These are phyloP conservation scores for Drosophila sproati DNA, from an alignment of 1,140 invertebrate genomes.

Conservation along the genomic window DNA sequence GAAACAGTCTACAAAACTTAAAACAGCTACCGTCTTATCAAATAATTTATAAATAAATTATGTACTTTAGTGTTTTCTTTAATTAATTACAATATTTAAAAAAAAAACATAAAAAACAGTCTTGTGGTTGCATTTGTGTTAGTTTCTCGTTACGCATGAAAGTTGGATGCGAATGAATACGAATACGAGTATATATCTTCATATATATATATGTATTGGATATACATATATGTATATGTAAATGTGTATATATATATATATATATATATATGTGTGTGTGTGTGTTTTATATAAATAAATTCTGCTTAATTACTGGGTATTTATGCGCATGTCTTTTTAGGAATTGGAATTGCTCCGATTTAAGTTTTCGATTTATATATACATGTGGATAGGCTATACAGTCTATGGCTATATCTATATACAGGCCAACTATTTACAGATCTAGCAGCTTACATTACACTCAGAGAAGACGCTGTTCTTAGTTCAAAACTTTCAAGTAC, in stretches of 20 bases:
- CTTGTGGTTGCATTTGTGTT: constrained; percentile 84
- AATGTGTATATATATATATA: constrained; percentile 12
- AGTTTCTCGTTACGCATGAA: constrained; percentile 68
- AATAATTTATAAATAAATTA: constrained; percentile 65
- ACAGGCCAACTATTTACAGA: constrained; percentile 73
- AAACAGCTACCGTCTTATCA: constrained; percentile 31
- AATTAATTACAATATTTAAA: constrained; percentile 43
- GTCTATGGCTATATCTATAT: constrained; percentile 57
- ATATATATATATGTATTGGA: constrained; percentile 16
- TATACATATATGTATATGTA: constrained; percentile 13
- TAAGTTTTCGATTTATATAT: constrained; percentile 5
- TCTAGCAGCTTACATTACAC: neutral
- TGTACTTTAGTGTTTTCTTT: constrained; percentile 30
- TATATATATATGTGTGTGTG: constrained; percentile 14
- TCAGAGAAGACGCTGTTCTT: neutral
- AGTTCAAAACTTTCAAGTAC: too few relatives aligned
- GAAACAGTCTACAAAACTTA: constrained; percentile 39
- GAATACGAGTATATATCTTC: constrained; percentile 33
- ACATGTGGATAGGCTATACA: constrained; percentile 18
- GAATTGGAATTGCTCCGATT: constrained; percentile 52
- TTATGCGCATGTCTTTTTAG: constrained; percentile 74
- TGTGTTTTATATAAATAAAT: constrained; percentile 62
- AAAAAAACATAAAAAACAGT: constrained; percentile 74
- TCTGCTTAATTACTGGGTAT: constrained; percentile 80
- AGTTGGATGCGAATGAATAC: constrained; percentile 67